Evolutionary conservation across 2,888 invertebrate species (phyloP).

Genomic region (Podabrus alpinus): DNA sequence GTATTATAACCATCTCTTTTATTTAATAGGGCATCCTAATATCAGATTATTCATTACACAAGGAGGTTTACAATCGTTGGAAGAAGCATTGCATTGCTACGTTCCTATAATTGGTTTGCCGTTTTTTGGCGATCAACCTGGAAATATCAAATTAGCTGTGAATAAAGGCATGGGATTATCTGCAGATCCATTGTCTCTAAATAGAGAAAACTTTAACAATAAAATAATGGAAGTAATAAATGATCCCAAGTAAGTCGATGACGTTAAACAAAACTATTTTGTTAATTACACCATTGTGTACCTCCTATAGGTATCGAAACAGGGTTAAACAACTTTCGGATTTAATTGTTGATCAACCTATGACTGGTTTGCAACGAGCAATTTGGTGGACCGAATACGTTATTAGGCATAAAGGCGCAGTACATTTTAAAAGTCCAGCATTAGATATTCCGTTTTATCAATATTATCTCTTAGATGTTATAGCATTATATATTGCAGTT

Average conservation of each 20-base stretch:
- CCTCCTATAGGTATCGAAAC: neutral
- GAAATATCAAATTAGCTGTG: neutral
- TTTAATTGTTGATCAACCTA: neutral
- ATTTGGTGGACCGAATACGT: neutral
- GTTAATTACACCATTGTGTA: too few relatives aligned
- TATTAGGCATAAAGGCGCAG: neutral
- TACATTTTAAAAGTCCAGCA: neutral
- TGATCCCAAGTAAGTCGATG: neutral
- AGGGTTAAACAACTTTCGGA: neutral
- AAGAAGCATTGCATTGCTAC: neutral
- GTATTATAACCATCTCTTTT: too few relatives aligned
- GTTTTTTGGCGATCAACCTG: neutral
- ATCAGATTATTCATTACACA: neutral
- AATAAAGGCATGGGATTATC: neutral
- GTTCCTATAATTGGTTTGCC: neutral
- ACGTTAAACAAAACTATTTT: too few relatives aligned
- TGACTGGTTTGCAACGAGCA: neutral
- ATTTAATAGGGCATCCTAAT: neutral
- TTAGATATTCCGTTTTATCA: neutral
- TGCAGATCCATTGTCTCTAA: neutral
- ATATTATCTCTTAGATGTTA: neutral
- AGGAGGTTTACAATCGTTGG: constrained; percentile 17
- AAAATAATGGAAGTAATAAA: neutral
- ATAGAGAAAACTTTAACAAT: neutral
- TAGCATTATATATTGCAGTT: neutral